phyloP scores from a whole-genome alignment of 2,113 vertebrate genomes.

The Miniopterus natalensis region DNA sequence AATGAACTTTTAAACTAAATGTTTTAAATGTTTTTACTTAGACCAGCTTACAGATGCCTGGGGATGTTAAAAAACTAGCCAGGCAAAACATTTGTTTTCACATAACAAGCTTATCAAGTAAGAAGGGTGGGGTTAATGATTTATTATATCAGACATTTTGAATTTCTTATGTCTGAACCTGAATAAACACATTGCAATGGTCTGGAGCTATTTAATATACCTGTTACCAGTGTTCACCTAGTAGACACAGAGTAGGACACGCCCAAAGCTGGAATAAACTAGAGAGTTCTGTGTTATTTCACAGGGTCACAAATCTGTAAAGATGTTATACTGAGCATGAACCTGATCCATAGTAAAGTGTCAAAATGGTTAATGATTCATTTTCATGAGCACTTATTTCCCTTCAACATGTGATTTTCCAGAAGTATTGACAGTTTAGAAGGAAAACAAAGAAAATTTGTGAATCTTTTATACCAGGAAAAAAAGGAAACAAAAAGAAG shows the following conservation, averaged over 20 bases:
- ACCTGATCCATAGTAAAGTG: background rate
- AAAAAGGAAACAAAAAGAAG: background rate
- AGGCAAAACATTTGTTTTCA: conserved; percentile 66
- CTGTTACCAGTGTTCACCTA: background rate
- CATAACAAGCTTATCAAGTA: conserved; percentile 39
- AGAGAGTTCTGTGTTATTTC: background rate
- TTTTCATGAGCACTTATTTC: background rate
- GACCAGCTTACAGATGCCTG: conserved; percentile 64
- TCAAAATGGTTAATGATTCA: conserved; percentile 22
- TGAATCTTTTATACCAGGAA: background rate
- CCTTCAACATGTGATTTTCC: background rate
- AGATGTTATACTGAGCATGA: background rate
- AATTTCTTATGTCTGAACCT: background rate
- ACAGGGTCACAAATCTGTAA: background rate
- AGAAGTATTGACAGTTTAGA: background rate
- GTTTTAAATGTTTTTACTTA: conserved; percentile 78
- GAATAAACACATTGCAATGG: background rate
- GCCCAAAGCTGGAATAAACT: background rate
- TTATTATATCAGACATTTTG: conserved; percentile 1
- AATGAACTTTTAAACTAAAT: conserved; percentile 67
- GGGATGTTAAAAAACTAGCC: conserved; percentile 64
- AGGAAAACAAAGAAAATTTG: conserved; percentile 16
- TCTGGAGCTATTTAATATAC: background rate
- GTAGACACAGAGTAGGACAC: background rate
- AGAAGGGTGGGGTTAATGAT: background rate